Evolutionary conservation across 1,140 invertebrate species (phyloP).

Genomic region (Trinorchestia longiramus): DNA sequence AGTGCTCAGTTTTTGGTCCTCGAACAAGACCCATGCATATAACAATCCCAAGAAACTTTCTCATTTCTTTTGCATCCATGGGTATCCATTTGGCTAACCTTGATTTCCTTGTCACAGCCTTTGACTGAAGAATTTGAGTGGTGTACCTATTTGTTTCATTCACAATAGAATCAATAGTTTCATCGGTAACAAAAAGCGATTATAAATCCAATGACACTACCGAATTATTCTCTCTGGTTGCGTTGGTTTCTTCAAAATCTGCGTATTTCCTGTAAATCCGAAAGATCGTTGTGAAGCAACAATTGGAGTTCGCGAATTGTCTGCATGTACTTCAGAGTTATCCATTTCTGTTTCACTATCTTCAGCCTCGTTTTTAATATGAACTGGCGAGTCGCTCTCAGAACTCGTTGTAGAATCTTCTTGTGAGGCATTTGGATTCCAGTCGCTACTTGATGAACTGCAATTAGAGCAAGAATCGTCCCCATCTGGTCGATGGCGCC

Average conservation of each 20-base stretch:
- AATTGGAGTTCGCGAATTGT: background rate
- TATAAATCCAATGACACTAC: too few species aligned
- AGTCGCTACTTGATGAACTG: constrained; percentile 47
- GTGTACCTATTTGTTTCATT: too few species aligned
- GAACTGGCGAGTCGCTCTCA: constrained; percentile 16
- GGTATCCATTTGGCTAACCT: constrained; percentile 41
- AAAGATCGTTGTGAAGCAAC: too few species aligned
- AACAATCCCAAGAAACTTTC: constrained; percentile 56
- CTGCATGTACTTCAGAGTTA: too few species aligned
- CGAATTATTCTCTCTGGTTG: constrained; percentile 28
- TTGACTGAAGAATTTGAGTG: too few species aligned
- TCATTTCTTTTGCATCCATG: constrained; percentile 52
- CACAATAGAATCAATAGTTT: constrained; percentile 51
- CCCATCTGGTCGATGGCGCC: constrained; percentile 19
- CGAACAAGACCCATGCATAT: constrained; percentile 57
- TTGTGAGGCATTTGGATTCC: background rate
- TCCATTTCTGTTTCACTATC: constrained; percentile 45
- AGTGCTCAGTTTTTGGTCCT: background rate
- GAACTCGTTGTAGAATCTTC: constrained; percentile 32
- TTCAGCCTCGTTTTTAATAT: background rate
- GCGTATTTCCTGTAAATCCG: constrained; percentile 11
- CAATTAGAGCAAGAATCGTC: constrained; percentile 40
- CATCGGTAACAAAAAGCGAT: constrained; percentile 23
- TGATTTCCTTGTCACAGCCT: too few species aligned
- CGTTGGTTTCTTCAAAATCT: constrained; percentile 27